These are phyloP conservation scores for Hyles lineata DNA, from an alignment of 2,888 invertebrate genomes.

Conservation along the genomic window DNA sequence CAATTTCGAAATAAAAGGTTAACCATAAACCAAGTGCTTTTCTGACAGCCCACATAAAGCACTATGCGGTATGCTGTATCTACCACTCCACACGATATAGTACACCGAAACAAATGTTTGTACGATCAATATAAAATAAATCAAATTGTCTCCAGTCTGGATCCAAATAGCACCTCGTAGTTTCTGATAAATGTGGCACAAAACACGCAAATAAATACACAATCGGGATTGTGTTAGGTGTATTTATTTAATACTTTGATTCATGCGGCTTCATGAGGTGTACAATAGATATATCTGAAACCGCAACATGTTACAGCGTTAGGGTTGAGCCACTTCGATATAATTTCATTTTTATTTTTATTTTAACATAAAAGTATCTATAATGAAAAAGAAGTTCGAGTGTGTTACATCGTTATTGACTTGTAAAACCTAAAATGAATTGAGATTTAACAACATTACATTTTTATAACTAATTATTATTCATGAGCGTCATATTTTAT, in stretches of 20 bases:
- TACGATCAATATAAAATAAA: no score
- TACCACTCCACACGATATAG: no score
- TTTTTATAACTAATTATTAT: neutral
- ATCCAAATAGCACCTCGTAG: no score
- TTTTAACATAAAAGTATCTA: neutral
- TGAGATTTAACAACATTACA: neutral
- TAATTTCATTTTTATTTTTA: neutral
- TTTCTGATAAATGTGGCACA: no score
- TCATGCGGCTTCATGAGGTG: neutral
- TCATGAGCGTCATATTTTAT: neutral
- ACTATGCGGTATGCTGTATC: no score
- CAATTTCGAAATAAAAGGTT: no score
- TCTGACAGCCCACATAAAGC: no score
- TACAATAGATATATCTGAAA: constrained; percentile 10
- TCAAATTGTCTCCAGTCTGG: no score
- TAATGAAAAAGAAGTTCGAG: neutral
- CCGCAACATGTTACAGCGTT: neutral
- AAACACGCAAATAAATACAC: neutral
- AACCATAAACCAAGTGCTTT: no score
- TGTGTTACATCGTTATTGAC: no score
- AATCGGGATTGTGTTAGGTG: neutral
- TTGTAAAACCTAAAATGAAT: no score
- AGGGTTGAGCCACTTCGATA: constrained; percentile 2
- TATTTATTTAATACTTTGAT: neutral
- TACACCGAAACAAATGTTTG: no score